Conservation (phyloP, 2,113 vertebrate genomes). For the Brachypteracias leptosomus region DNA sequence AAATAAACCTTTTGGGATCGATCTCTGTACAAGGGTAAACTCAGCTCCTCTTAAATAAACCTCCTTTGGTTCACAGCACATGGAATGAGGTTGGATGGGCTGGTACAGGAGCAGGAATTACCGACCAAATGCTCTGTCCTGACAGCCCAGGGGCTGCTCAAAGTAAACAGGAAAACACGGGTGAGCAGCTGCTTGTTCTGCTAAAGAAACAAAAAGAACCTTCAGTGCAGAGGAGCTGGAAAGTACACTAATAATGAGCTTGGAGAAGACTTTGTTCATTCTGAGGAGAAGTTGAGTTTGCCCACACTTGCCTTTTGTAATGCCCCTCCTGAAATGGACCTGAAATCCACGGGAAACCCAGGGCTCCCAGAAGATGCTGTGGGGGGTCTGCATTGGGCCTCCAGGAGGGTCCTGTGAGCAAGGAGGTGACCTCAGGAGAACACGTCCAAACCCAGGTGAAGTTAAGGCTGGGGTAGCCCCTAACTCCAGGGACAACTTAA, state of each 20-base stretch:
- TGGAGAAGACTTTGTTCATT: neutral
- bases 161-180: slow-evolving; percentile 15
- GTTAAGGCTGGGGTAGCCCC: neutral
- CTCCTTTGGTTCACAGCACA: neutral
- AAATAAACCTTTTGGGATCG: slow-evolving; percentile 40
- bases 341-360: neutral
- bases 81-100: neutral
- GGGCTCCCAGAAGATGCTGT: neutral
- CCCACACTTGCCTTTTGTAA: neutral
- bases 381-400: neutral
- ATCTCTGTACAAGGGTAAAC: slow-evolving; percentile 41
- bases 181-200: neutral
- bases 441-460: neutral
- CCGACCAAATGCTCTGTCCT: slow-evolving; percentile 1
- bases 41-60: slow-evolving; percentile 43
- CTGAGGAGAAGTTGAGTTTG: neutral
- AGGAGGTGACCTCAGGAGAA: neutral
- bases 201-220: neutral
- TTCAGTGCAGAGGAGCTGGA: neutral
- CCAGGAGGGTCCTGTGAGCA: neutral
- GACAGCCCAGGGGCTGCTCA: neutral
- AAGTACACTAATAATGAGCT: neutral
- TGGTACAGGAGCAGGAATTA: neutral
- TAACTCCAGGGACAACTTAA: neutral
- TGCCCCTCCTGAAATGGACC: neutral